Percentiles rank a stretch among this genome's conserved stretches.
These are phyloP conservation scores for Lottia scabra DNA, from an alignment of 2,888 invertebrate species.

Conservation along the genomic window DNA sequence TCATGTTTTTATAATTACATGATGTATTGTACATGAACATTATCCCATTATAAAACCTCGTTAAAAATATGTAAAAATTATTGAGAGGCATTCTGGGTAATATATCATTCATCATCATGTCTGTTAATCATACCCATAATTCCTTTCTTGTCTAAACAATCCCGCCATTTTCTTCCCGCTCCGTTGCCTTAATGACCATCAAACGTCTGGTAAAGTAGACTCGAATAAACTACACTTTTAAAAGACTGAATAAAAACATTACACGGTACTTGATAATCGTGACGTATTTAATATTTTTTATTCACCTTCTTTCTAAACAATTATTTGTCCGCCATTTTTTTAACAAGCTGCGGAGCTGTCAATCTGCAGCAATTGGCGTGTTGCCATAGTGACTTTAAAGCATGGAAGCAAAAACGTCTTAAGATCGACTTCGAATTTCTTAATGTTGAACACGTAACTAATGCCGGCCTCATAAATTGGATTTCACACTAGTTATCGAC, in stretches of 20 bases:
- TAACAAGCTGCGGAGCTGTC: conserved; percentile 2
- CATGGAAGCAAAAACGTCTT: not conserved
- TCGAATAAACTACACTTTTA: not conserved
- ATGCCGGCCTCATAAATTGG: not conserved
- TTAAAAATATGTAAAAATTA: too few species aligned
- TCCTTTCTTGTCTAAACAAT: not conserved
- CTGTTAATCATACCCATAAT: not conserved
- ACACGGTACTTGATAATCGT: too few species aligned
- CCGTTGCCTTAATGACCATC: conserved; percentile 2
- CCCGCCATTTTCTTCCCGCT: not conserved
- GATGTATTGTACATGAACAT: too few species aligned
- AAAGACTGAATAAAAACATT: too few species aligned
- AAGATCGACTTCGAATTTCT: not conserved
- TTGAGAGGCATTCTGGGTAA: not conserved
- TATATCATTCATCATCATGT: not conserved
- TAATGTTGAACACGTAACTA: not conserved
- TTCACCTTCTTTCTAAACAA: not conserved
- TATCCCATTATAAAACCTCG: too few species aligned
- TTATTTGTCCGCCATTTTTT: conserved; percentile 1
- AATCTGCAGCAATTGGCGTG: conserved; percentile 4
- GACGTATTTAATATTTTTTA: too few species aligned
- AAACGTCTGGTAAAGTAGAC: not conserved
- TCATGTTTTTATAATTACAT: too few species aligned
- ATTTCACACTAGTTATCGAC: not conserved
- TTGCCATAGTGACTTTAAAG: not conserved